Evolutionary conservation across 1,140 invertebrate species (phyloP).

Genomic region (Danaus melanippus): DNA sequence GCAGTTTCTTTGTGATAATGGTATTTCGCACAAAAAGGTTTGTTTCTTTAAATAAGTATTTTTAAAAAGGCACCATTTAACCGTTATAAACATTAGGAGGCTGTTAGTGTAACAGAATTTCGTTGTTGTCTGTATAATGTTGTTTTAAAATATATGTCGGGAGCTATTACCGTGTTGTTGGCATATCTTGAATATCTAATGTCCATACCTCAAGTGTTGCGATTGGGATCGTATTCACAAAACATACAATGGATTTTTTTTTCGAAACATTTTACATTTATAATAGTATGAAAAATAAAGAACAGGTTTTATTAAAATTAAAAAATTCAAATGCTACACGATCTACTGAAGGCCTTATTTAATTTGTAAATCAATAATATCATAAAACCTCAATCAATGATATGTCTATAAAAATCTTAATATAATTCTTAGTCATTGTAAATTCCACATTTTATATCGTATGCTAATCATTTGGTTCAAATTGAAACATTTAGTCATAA

Average conservation of each 20-base stretch:
- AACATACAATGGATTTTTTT: no score
- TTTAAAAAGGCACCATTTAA: neutral
- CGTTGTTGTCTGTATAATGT: conserved; percentile 9
- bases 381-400: no score
- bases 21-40: conserved; percentile 3
- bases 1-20: conserved; percentile 12
- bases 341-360: no score
- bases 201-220: neutral
- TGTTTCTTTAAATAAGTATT: neutral
- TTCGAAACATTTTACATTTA: no score
- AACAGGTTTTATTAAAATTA: no score
- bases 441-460: conserved; percentile 6
- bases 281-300: no score
- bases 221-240: no score
- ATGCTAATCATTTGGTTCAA: conserved; percentile 7
- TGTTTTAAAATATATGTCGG: conserved; percentile 6
- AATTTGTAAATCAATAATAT: no score
- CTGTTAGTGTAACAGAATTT: conserved; percentile 8
- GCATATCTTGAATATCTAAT: conserved; percentile 11
- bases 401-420: neutral
- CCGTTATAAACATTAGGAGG: conserved; percentile 6
- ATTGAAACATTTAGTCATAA: conserved; percentile 12
- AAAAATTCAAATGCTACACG: no score
- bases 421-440: conserved; percentile 7
- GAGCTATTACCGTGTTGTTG: conserved; percentile 6